Base-by-base conservation (phyloP, 2,888 invertebrate genomes). In the Acanthacorydalis orientalis region DNA sequence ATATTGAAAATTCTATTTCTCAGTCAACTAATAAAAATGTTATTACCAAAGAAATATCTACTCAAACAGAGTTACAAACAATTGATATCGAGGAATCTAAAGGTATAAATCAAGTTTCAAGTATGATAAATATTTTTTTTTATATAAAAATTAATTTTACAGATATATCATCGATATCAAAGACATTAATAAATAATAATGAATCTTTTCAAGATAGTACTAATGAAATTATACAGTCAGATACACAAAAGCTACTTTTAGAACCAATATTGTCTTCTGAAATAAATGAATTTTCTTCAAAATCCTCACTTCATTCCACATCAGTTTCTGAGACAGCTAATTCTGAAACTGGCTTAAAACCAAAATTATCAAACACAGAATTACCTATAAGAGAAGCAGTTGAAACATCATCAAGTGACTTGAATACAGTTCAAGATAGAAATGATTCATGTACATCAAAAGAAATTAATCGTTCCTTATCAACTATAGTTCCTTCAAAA, bases 121-220 rank as follows among this genome's bases (percentile, higher is more conserved):
- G 6, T 23, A 23, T 6, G 6, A 23, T 23, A 6, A 23, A 23
- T 23, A 23, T 23, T 23, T 23, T 23, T 23, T 23, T 23, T 4
- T 23, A 31, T 31, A 43, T 32, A 43, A 23, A 10, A 31, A 43
- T 14, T 43, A 7, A 32, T 31, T 10, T 12, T 43, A 10, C 32
- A 9, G 34, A 15, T 14, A 35, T 39, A 15, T 42, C 45, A 48
- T 43, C 50, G 31, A 49, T 50, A 35, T 43, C 50, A 11, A 40
- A 49, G 9, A 31, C 40, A 33, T 46, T 33, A n/a, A 41, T 31
- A 14, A n/a, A 31, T 47, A 32, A 35, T 34, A 35, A 46, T 46
- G 14, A 37, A 37, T 15, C 49, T 23, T 33, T 47, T 45, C 2
- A 44, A 43, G 8, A 42, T 42, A 31, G 43, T 39, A 14, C 40